phyloP scores from a whole-genome alignment of 2,888 invertebrate species.

The Eledona agricola region DNA sequence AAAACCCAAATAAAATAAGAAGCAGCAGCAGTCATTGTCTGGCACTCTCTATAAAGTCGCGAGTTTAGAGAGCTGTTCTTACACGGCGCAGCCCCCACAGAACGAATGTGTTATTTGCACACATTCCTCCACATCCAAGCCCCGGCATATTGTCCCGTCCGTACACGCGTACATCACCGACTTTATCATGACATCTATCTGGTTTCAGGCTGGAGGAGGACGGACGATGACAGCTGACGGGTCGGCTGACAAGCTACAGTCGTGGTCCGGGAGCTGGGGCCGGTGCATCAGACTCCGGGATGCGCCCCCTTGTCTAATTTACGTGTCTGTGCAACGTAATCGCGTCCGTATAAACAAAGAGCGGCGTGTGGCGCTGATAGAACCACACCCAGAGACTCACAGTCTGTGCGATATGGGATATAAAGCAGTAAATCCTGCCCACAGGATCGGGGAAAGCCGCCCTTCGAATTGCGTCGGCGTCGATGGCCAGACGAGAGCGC shows the following conservation, averaged over 20 bases:
- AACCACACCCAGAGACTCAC: constrained; percentile 66
- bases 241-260: constrained; percentile 57
- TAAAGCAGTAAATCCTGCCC: constrained; percentile 62
- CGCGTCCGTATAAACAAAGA: constrained; percentile 46
- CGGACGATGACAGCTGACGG: constrained; percentile 57
- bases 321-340: constrained; percentile 51
- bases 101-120: constrained; percentile 57
- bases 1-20: constrained; percentile 31
- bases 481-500: constrained; percentile 54
- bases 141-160: constrained; percentile 53
- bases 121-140: constrained; percentile 56
- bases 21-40: constrained; percentile 49
- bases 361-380: constrained; percentile 65
- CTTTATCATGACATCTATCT: constrained; percentile 57
- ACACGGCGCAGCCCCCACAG: constrained; percentile 51
- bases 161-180: constrained; percentile 58
- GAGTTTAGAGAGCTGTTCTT: constrained; percentile 58
- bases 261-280: constrained; percentile 48
- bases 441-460: constrained; percentile 60
- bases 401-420: constrained; percentile 68
- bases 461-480: constrained; percentile 62
- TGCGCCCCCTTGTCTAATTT: too few relatives aligned
- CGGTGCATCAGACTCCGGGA: constrained; percentile 52
- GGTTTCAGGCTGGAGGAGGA: constrained; percentile 53
- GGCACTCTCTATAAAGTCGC: constrained; percentile 59